Conservation (phyloP, 2,797 vertebrate genomes). For the Sebastes flavidus region DNA sequence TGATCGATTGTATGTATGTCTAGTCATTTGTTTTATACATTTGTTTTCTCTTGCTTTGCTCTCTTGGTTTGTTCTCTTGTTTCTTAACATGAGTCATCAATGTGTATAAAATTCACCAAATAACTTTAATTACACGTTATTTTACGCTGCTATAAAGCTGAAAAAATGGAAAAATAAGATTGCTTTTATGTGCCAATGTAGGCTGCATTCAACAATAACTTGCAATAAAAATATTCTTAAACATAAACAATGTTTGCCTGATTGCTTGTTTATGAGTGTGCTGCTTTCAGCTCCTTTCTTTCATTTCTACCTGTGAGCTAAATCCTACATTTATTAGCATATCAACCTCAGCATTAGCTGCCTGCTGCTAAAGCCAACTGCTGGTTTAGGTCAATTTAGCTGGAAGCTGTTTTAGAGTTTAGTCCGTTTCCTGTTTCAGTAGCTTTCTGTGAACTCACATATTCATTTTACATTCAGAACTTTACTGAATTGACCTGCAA, state of each 20-base stretch:
- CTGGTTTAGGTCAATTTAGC: neutral
- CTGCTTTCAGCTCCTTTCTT: neutral
- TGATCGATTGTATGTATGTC: neutral
- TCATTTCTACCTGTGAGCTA: neutral
- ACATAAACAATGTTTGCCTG: neutral
- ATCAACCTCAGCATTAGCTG: neutral
- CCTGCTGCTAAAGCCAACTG: neutral
- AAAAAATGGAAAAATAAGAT: neutral
- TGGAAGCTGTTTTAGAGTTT: neutral
- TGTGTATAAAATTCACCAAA: neutral
- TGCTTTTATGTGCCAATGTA: no score
- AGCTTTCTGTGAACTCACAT: neutral
- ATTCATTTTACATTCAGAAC: neutral
- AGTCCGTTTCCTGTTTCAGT: neutral
- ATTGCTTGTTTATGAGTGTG: neutral
- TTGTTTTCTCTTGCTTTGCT: no score
- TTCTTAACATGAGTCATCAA: no score
- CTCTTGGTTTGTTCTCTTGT: no score
- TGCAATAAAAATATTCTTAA: no score
- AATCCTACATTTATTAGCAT: neutral
- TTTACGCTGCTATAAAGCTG: neutral
- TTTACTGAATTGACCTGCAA: neutral
- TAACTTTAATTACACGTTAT: neutral
- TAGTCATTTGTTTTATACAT: neutral
- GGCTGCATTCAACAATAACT: no score